phyloP scores from a whole-genome alignment of 2,113 vertebrate genomes.

The Cyprinodon variegatus region DNA sequence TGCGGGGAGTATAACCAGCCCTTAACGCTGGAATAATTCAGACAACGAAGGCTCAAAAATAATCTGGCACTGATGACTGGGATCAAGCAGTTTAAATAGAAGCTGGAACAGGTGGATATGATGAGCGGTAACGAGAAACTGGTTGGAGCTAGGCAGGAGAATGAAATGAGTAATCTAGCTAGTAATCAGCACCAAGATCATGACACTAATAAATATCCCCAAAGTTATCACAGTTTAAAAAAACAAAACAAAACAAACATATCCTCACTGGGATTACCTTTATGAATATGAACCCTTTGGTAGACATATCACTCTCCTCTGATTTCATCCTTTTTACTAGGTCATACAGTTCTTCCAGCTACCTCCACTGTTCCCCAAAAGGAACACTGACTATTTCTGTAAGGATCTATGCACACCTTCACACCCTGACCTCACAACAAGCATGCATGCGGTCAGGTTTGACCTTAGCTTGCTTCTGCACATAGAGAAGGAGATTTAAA shows the following conservation, averaged over 20 bases:
- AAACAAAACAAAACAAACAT: background rate
- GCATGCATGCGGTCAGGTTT: background rate
- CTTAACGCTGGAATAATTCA: too few relatives aligned
- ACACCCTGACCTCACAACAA: background rate
- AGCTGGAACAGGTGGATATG: too few relatives aligned
- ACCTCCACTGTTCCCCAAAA: background rate
- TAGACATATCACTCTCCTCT: background rate
- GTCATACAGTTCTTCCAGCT: background rate
- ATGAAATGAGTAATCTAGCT: too few relatives aligned
- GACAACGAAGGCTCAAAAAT: too few relatives aligned
- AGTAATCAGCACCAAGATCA: too few relatives aligned
- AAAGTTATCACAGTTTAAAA: too few relatives aligned
- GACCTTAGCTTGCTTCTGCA: background rate
- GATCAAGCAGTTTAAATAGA: too few relatives aligned
- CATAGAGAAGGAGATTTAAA: background rate
- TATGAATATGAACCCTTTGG: background rate
- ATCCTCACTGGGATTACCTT: background rate
- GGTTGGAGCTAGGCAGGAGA: too few relatives aligned
- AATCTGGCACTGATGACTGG: too few relatives aligned
- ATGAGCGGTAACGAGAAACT: too few relatives aligned
- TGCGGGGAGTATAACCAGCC: too few relatives aligned
- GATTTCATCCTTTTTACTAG: background rate
- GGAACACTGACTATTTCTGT: background rate
- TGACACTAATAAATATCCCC: too few relatives aligned
- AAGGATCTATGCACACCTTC: background rate